Evolutionary conservation across 2,113 vertebrate genomes (phyloP).

Genomic region (Festucalex cinctus): DNA sequence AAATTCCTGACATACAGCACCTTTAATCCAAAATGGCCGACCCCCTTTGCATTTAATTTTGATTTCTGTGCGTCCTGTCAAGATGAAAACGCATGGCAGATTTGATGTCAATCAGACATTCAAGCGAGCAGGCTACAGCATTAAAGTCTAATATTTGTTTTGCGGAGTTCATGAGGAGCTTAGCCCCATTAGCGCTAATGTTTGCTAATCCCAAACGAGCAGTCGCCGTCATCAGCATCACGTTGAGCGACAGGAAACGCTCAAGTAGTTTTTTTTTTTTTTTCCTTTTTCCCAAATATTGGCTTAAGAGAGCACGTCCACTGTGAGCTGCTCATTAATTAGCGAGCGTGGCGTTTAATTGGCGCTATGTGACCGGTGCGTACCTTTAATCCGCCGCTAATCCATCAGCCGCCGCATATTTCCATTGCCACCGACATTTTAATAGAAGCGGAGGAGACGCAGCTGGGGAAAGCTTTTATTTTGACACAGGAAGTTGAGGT

Average conservation of each 20-base stretch:
- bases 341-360: slow-evolving; percentile 46
- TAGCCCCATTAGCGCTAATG: slow-evolving; percentile 3
- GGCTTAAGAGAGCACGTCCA: slow-evolving; percentile 36
- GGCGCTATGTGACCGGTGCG: slow-evolving; percentile 39
- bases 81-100: neutral
- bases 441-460: slow-evolving; percentile 10
- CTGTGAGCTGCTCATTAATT: slow-evolving; percentile 60
- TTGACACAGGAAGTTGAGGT: slow-evolving; percentile 2
- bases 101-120: neutral
- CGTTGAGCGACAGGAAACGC: slow-evolving; percentile 48
- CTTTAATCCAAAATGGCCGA: neutral
- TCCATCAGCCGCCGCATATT: slow-evolving; percentile 15
- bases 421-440: slow-evolving; percentile 15
- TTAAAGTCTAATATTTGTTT: neutral
- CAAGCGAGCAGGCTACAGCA: neutral
- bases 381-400: slow-evolving; percentile 46
- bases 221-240: slow-evolving; percentile 20
- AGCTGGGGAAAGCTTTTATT: neutral
- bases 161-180: neutral
- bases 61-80: too few species aligned
- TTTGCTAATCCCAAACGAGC: slow-evolving; percentile 8
- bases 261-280: slow-evolving; percentile 1
- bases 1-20: too few species aligned
- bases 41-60: neutral
- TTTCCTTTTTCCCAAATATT: slow-evolving; percentile 23